These are phyloP conservation scores for Phoxinus phoxinus DNA, from an alignment of 2,113 vertebrate species.

Conservation along the genomic window DNA sequence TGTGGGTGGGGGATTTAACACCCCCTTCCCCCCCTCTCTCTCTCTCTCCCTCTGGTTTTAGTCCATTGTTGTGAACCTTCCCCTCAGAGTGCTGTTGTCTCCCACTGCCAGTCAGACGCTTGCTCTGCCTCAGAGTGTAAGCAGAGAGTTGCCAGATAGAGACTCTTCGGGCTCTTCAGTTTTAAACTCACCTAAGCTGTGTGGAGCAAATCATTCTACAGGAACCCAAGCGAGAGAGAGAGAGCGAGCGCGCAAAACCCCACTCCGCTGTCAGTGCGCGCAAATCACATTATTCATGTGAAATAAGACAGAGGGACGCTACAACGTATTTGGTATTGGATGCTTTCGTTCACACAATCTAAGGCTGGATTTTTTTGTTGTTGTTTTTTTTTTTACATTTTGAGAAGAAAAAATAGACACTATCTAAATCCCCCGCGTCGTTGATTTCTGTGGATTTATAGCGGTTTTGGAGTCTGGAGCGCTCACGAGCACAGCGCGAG, in stretches of 20 bases:
- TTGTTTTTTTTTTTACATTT: neutral
- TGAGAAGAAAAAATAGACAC: neutral
- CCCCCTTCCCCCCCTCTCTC: conserved; percentile 49
- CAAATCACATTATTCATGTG: conserved; percentile 7
- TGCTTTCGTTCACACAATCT: conserved; percentile 8
- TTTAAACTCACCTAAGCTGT: conserved; percentile 38
- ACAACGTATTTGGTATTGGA: neutral
- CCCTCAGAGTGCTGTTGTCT: conserved; percentile 62
- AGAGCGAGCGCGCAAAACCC: neutral
- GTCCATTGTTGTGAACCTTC: conserved; percentile 78
- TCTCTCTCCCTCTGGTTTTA: conserved; percentile 63
- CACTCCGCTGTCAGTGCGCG: conserved; percentile 22
- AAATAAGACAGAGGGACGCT: neutral
- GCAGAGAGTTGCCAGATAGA: conserved; percentile 43
- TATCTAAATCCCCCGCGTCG: neutral
- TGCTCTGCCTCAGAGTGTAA: conserved; percentile 28
- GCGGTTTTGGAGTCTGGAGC: conserved; percentile 32
- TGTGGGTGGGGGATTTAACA: conserved; percentile 54
- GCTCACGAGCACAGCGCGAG: conserved; percentile 19
- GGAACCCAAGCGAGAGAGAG: neutral
- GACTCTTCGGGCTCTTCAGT: conserved; percentile 17
- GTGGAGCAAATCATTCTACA: conserved; percentile 41
- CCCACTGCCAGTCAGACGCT: conserved; percentile 51
- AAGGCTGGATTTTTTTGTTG: neutral
- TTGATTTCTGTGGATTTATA: conserved; percentile 46